Evolutionary conservation across 2,113 vertebrate species (phyloP).

Genomic region (Boleophthalmus pectinirostris): DNA sequence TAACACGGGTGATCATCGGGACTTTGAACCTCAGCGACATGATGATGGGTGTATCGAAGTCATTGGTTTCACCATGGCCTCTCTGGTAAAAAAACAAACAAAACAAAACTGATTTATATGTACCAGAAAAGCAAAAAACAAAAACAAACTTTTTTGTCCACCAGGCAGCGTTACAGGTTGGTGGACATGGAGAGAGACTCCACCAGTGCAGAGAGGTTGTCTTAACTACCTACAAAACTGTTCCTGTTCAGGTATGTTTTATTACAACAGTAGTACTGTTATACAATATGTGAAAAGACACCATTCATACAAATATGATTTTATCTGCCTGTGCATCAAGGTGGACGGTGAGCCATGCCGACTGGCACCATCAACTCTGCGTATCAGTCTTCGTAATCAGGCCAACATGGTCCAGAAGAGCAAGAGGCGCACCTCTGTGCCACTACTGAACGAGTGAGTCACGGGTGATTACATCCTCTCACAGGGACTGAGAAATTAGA

Average conservation of each 20-base stretch:
- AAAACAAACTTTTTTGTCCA: slow-evolving; percentile 4
- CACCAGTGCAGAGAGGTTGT: slow-evolving; percentile 94
- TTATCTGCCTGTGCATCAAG: slow-evolving; percentile 50
- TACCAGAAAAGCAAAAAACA: not conserved
- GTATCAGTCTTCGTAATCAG: slow-evolving; percentile 93
- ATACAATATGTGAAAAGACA: not conserved
- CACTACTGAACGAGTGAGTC: slow-evolving; percentile 93
- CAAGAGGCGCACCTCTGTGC: slow-evolving; percentile 91
- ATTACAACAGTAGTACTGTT: not conserved
- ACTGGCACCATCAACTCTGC: slow-evolving; percentile 87
- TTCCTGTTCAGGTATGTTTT: slow-evolving; percentile 89
- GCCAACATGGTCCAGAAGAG: slow-evolving; percentile 99
- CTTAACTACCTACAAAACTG: slow-evolving; percentile 92
- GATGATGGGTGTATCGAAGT: slow-evolving; percentile 98
- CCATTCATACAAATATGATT: not conserved
- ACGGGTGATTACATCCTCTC: slow-evolving; percentile 25
- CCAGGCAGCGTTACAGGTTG: slow-evolving; percentile 96
- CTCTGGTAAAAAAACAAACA: slow-evolving; percentile 78
- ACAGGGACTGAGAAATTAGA: slow-evolving; percentile 48
- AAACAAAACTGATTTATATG: not conserved
- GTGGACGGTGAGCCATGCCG: slow-evolving; percentile 97
- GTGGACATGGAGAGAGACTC: slow-evolving; percentile 92
- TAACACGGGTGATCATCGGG: slow-evolving; percentile 95
- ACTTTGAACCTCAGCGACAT: slow-evolving; percentile 96
- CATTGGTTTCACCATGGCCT: slow-evolving; percentile 98